These are phyloP conservation scores for Drosophila incognita DNA, from an alignment of 2,888 invertebrate species.

Conservation along the genomic window DNA sequence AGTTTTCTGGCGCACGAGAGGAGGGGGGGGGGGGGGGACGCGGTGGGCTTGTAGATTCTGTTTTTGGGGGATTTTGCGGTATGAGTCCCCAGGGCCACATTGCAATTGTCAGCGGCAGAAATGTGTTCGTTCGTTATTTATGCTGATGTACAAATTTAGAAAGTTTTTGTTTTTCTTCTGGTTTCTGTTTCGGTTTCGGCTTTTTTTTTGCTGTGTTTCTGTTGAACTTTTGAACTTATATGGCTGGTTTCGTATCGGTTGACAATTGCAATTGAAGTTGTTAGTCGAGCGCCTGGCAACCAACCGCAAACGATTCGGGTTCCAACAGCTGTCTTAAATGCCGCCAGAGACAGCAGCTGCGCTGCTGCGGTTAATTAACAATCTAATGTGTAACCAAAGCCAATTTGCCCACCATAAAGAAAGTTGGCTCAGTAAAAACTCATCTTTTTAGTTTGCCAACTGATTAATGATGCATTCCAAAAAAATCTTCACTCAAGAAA, in stretches of 20 bases:
- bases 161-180: constrained; percentile 49
- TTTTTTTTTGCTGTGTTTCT: constrained; percentile 15
- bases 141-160: constrained; percentile 71
- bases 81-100: constrained; percentile 65
- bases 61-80: constrained; percentile 9
- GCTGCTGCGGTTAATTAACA: constrained; percentile 62
- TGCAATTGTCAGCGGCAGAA: constrained; percentile 66
- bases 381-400: constrained; percentile 53
- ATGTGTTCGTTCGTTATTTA: constrained; percentile 63
- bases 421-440: constrained; percentile 38
- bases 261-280: constrained; percentile 60
- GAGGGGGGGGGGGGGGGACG: background rate
- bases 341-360: constrained; percentile 20
- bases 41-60: background rate
- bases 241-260: constrained; percentile 58
- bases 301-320: constrained; percentile 55
- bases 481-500: background rate
- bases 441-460: constrained; percentile 6
- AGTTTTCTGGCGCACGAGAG: background rate
- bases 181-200: background rate
- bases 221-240: constrained; percentile 72
- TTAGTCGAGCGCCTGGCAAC: constrained; percentile 51
- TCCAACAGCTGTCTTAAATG: constrained; percentile 29
- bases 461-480: constrained; percentile 41
- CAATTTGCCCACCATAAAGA: constrained; percentile 48